Evolutionary conservation across 2,888 invertebrate species (phyloP).

Genomic region (Clunio marinus): DNA sequence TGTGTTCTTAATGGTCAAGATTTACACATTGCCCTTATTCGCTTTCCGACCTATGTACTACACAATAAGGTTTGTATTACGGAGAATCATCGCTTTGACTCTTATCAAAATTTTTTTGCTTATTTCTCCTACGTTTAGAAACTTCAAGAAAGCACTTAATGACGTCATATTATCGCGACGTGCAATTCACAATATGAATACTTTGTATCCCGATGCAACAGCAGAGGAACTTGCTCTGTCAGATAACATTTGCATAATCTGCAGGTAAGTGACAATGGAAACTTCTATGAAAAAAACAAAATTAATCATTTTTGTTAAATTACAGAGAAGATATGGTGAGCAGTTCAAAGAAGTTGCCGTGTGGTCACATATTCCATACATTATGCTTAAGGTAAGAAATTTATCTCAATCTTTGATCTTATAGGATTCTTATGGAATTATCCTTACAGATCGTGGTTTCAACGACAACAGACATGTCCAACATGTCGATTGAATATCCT

Average conservation of each 20-base stretch:
- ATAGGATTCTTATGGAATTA: too few relatives aligned
- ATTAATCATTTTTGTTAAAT: neutral
- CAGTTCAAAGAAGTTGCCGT: constrained; percentile 92
- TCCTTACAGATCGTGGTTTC: constrained; percentile 94
- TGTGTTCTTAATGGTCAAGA: constrained; percentile 92
- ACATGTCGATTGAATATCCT: constrained; percentile 90
- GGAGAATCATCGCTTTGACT: too few relatives aligned
- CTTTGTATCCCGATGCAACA: constrained; percentile 93
- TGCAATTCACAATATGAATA: constrained; percentile 98
- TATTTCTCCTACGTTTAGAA: too few relatives aligned
- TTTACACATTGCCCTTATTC: constrained; percentile 96
- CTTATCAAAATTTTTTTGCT: too few relatives aligned
- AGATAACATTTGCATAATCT: constrained; percentile 99
- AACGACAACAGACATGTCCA: constrained; percentile 98
- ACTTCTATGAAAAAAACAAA: neutral
- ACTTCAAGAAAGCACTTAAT: constrained; percentile 95
- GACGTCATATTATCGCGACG: constrained; percentile 95
- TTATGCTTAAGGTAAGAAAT: constrained; percentile 67
- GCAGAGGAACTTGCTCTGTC: constrained; percentile 83
- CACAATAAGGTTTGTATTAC: constrained; percentile 83
- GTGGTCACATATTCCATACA: constrained; percentile 99
- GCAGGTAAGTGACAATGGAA: constrained; percentile 62
- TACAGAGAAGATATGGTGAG: constrained; percentile 63
- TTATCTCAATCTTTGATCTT: too few relatives aligned
- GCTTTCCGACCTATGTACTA: constrained; percentile 99